Base-by-base conservation (phyloP, 2,888 invertebrate genomes). In the Dendrolimus houi region DNA sequence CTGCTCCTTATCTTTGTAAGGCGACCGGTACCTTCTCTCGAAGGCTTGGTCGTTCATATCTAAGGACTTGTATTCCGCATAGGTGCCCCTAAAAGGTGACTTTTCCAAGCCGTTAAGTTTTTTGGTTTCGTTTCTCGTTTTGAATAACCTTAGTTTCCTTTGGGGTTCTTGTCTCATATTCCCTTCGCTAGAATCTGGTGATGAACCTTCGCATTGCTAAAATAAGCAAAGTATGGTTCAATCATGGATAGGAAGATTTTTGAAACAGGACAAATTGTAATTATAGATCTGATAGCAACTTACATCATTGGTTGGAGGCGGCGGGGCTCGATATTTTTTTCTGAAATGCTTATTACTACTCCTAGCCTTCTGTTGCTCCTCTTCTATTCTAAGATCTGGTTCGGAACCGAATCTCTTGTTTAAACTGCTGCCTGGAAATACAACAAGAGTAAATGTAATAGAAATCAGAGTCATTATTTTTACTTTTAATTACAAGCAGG, bases 281-380 rank as follows among this genome's bases (percentile, higher is more conserved):
- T 8, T 40, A 14, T 55, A 13, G 40, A 7, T 55, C 52, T n/a
- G 9, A 29, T 55, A 40, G 29, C 13, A 57, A 73, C 86, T 86
- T 77, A 92, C 85, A 64, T 87, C 79, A 71, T 79, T 73, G 53
- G 69, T 74, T 59, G 86, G 91, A 58, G 95, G 94, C 60, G 93
- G 92, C 14, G 95, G 95, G 2, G 96, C 96, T 87, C 94, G 93
- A 75, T 95, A 95, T 81, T 96, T 96, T 77, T 96, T 94, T 69
- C 94, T 94, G 71, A 94, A 94, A 59, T 92, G 92, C 80, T 86
- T 87, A 60, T 82, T 85, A 58, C 76, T 81, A 65, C 69, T 77
- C 74, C 75, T 81, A 59, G 74, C 67, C 59, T 85, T 85, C 56
- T 83, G 81, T 54, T 83, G 81, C 63, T 89, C 88, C 61, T 90